Evolutionary conservation across 2,797 vertebrate genomes (phyloP), one percentile per base, ranked within the genome.

Genomic region (Halcyon badia): DNA sequence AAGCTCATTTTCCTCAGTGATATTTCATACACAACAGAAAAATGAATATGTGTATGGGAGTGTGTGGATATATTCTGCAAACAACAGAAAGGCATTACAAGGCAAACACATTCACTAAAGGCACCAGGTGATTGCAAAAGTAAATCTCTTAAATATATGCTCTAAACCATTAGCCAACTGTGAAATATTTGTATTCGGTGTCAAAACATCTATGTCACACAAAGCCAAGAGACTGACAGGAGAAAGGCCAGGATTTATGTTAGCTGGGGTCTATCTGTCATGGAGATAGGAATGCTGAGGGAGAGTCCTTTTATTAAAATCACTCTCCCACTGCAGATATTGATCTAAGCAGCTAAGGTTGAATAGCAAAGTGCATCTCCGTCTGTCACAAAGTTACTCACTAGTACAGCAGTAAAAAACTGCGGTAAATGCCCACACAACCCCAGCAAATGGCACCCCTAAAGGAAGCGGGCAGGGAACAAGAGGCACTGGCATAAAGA

Each of bases 221-320:
- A 94, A 94, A 93, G 94, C 69, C 70, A 92, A 62, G 83, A 92
- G 89, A 94, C 51, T 97, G 97, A 96, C 94, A 97, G 94, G 86
- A 94, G 90, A 95, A 96, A 97, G 94, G 84, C 8, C 61, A 69
- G 96, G 91, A 97, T 97, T 98, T 94, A 97, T 97, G 96, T 87
- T 78, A 77, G 87, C 94, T 90, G 66, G 48, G 85, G 64, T 94
- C 95, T 91, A 94, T 94, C 95, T 95, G 95, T 98, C 97, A 97
- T 22, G 35, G 90, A 97, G 96, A 98, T 96, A 97, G 94, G 91
- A 95, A 94, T 95, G 91, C 92, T 69, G 89, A 90, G 88, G 90
- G 83, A 79, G 77, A 87, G 72, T 37, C 79, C 88, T 97, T 95
- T 97, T 97, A 97, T 97, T 97, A 96, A 96, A 96, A 98, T 96